Percentiles rank a stretch among this genome's conserved stretches.
Conservation (phyloP, 2,888 invertebrate species). For the Lucinisca nassula region DNA sequence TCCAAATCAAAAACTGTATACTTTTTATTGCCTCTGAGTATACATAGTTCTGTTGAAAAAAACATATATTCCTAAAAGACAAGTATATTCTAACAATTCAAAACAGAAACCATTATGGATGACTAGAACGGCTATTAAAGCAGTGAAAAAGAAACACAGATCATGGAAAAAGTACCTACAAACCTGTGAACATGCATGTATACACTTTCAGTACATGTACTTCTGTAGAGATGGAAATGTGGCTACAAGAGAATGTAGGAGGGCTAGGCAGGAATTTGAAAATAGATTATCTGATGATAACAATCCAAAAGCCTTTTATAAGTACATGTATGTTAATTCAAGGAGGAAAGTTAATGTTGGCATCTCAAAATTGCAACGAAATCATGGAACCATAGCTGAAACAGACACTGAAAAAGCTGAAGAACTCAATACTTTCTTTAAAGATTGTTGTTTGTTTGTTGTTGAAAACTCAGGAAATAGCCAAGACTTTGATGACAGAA, state of each 20-base stretch:
- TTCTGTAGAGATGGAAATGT: not conserved
- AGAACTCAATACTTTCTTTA: slow-evolving; percentile 10
- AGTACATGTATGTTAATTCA: slow-evolving; percentile 9
- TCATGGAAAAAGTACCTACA: not conserved
- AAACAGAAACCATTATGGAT: slow-evolving; percentile 21
- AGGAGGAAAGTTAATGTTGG: not conserved
- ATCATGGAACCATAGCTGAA: not conserved
- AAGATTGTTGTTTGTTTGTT: slow-evolving; percentile 4
- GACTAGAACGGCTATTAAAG: not conserved
- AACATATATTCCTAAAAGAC: too few relatives aligned
- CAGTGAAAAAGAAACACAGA: slow-evolving; percentile 11
- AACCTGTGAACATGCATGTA: not conserved
- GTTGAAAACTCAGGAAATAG: not conserved
- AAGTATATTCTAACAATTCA: too few relatives aligned
- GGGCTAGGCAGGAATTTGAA: slow-evolving; percentile 14
- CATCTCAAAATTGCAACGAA: not conserved
- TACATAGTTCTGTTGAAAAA: too few relatives aligned
- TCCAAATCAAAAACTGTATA: too few relatives aligned
- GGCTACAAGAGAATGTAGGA: slow-evolving; percentile 13
- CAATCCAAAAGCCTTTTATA: slow-evolving; percentile 23
- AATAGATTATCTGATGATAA: not conserved
- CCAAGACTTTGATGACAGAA: slow-evolving; percentile 1
- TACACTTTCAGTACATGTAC: not conserved
- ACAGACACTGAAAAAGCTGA: slow-evolving; percentile 5
- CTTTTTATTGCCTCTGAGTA: too few relatives aligned